Conservation (phyloP, 1,140 invertebrate genomes). For the Piezodorus guildinii region DNA sequence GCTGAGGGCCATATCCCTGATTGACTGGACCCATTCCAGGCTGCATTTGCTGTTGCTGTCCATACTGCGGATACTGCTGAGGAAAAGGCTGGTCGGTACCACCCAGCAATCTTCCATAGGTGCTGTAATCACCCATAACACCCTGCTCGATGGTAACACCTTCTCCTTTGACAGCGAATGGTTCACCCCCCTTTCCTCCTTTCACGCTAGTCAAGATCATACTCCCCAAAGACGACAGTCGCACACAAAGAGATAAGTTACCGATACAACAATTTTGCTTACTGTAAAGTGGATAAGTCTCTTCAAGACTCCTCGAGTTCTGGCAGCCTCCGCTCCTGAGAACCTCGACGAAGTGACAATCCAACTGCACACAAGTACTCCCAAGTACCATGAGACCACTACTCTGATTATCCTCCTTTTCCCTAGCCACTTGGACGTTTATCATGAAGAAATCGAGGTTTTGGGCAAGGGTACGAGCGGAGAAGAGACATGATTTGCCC, state of each 20-base stretch:
- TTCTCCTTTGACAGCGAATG: no score
- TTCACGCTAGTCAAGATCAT: no score
- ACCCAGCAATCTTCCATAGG: no score
- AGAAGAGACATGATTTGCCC: slow-evolving; percentile 39
- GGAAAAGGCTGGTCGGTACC: no score
- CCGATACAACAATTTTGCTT: not conserved
- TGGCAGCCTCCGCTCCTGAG: slow-evolving; percentile 8
- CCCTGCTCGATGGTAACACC: no score
- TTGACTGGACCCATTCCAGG: no score
- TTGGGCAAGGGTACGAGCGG: slow-evolving; percentile 27
- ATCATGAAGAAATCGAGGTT: not conserved
- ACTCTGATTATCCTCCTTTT: not conserved
- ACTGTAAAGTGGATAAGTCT: not conserved
- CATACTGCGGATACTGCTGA: no score
- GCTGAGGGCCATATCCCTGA: not conserved
- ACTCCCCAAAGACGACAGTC: no score
- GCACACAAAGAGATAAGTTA: no score
- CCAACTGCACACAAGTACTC: slow-evolving; percentile 31
- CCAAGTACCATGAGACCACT: slow-evolving; percentile 32
- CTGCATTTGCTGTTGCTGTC: no score
- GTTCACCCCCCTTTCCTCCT: no score
- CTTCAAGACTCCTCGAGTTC: not conserved
- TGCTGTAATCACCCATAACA: no score
- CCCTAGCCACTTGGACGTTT: not conserved
- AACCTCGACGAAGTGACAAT: slow-evolving; percentile 31